Conservation (phyloP, 2,888 invertebrate genomes). For the Resseliella maxima region DNA sequence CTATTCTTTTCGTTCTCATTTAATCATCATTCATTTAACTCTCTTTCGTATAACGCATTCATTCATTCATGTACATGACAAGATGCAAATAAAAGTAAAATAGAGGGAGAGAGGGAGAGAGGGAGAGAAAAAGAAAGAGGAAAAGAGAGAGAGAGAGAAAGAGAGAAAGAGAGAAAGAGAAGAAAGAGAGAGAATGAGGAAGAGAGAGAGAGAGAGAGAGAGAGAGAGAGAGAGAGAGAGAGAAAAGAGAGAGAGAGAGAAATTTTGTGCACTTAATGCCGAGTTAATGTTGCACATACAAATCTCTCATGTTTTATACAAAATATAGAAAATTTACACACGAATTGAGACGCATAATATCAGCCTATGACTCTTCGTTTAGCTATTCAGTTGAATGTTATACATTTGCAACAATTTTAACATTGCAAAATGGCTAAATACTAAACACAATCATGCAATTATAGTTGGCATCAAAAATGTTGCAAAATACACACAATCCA, state of each 20-base stretch:
- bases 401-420: constrained; percentile 11
- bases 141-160: no score
- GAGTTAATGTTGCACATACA: constrained; percentile 48
- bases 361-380: background rate
- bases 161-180: no score
- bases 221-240: no score
- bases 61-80: no score
- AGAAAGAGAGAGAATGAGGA: no score
- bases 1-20: background rate
- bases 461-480: no score
- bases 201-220: no score
- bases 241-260: background rate
- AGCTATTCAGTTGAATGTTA: no score
- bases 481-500: no score
- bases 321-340: constrained; percentile 39
- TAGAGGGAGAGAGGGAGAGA: no score
- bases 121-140: no score
- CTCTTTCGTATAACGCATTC: background rate
- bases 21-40: background rate
- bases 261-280: background rate
- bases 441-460: background rate
- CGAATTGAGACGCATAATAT: constrained; percentile 8
- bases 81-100: no score
- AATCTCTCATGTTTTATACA: constrained; percentile 41
- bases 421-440: background rate